phyloP scores from a whole-genome alignment of 1,140 invertebrate genomes.

The Scaptodrosophila lebanonensis region DNA sequence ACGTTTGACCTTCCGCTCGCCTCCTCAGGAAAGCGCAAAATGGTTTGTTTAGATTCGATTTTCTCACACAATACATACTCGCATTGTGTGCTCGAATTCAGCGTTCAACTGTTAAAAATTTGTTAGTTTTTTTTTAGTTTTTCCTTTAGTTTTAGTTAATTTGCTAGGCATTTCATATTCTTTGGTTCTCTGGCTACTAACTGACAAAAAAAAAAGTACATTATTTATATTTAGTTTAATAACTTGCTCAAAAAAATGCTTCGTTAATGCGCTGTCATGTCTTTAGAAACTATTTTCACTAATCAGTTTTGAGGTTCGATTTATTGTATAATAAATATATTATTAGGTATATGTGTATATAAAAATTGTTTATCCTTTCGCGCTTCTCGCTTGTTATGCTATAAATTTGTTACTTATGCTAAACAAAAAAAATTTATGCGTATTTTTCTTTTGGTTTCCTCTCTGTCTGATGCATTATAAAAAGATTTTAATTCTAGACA shows the following conservation, averaged over 20 bases:
- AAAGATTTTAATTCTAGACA: slow-evolving; percentile 51
- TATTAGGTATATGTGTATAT: slow-evolving; percentile 14
- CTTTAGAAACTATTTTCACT: slow-evolving; percentile 40
- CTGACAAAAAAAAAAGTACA: slow-evolving; percentile 18
- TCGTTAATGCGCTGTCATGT: slow-evolving; percentile 34
- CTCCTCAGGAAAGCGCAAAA: no score
- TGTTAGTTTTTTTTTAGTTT: slow-evolving; percentile 9
- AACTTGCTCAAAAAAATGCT: neutral
- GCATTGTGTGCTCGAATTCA: no score
- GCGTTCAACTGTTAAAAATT: no score
- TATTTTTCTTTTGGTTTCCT: slow-evolving; percentile 34
- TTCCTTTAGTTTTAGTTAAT: slow-evolving; percentile 4
- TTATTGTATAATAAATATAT: slow-evolving; percentile 43
- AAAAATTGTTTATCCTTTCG: slow-evolving; percentile 41
- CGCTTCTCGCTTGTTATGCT: neutral
- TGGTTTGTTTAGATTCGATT: no score
- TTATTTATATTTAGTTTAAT: no score
- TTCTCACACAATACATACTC: no score
- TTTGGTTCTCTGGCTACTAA: slow-evolving; percentile 4
- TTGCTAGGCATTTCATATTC: slow-evolving; percentile 18
- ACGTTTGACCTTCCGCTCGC: no score
- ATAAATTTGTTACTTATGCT: slow-evolving; percentile 39
- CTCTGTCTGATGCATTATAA: slow-evolving; percentile 37
- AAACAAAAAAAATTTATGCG: slow-evolving; percentile 63
- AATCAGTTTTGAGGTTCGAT: slow-evolving; percentile 50